Evolutionary conservation across 2,113 vertebrate species (phyloP).

Genomic region (Trichomycterus rosablanca): DNA sequence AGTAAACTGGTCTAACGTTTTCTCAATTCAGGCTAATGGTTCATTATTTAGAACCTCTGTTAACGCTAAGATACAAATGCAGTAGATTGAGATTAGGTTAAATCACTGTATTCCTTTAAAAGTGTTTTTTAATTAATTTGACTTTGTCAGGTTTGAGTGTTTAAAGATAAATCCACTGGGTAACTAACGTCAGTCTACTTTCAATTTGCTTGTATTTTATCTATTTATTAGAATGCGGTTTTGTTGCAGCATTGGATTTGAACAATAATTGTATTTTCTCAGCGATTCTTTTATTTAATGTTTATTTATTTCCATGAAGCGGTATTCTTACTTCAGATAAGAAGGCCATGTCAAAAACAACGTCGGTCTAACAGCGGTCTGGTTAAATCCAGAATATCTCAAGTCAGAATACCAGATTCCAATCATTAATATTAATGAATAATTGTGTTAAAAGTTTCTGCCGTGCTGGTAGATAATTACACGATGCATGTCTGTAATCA

Average conservation of each 20-base stretch:
- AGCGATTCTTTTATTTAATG: not conserved
- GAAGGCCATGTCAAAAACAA: not conserved
- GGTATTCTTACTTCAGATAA: constrained; percentile 17
- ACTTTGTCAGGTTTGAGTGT: too few species aligned
- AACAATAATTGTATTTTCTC: constrained; percentile 28
- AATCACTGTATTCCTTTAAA: too few species aligned
- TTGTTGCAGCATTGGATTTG: constrained; percentile 41
- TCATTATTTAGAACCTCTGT: too few species aligned
- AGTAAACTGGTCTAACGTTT: too few species aligned
- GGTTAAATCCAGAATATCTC: too few species aligned
- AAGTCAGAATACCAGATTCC: constrained; percentile 16
- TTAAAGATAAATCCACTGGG: constrained; percentile 42
- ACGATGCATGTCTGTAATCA: constrained; percentile 11
- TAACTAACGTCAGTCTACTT: constrained; percentile 44
- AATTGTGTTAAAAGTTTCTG: constrained; percentile 20
- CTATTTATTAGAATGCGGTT: constrained; percentile 65
- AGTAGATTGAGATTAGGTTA: too few species aligned
- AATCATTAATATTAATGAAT: constrained; percentile 4
- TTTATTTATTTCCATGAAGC: constrained; percentile 28
- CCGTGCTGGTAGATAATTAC: not conserved
- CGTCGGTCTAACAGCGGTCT: too few species aligned
- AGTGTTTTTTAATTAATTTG: too few species aligned
- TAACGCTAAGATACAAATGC: too few species aligned
- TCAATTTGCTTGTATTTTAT: constrained; percentile 54
- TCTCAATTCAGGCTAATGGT: too few species aligned